Conservation (phyloP, 2,888 invertebrate species). For the Ctenicera cuprea region DNA sequence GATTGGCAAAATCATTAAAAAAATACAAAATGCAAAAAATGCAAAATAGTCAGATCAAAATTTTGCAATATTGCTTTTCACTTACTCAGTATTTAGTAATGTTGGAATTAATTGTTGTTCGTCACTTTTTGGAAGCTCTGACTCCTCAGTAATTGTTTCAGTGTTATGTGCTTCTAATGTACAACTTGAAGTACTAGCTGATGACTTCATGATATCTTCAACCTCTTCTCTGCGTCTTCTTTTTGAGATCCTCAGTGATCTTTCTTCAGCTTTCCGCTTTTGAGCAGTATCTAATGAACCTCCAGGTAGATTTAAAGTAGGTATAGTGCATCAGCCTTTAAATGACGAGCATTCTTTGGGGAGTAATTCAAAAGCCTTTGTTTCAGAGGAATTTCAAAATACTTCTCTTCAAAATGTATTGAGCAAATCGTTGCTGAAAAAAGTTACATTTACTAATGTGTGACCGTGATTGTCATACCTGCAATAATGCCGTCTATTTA, state of each 20-base stretch:
- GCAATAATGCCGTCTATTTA: too few relatives aligned
- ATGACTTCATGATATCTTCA: conserved; percentile 27
- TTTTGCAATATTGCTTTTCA: conserved; percentile 14
- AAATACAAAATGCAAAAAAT: too few relatives aligned
- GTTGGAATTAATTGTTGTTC: too few relatives aligned
- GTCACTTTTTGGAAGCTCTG: conserved; percentile 15
- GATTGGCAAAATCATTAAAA: too few relatives aligned
- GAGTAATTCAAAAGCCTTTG: conserved; percentile 23
- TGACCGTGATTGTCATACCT: conserved; percentile 7
- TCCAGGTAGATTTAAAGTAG: conserved; percentile 31
- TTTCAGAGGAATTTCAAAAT: conserved; percentile 29
- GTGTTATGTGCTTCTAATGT: conserved; percentile 16
- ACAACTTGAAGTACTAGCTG: conserved; percentile 19
- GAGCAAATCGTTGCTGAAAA: conserved; percentile 31
- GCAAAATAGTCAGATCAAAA: conserved; percentile 5
- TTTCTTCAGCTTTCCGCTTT: neutral
- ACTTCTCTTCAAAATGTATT: conserved; percentile 14
- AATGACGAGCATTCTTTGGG: conserved; percentile 19
- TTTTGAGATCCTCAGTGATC: too few relatives aligned
- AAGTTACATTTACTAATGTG: conserved; percentile 14
- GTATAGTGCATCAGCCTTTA: conserved; percentile 32
- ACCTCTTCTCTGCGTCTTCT: conserved; percentile 11
- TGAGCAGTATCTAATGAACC: neutral
- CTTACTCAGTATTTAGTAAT: conserved; percentile 2
- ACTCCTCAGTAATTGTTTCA: conserved; percentile 14